These are phyloP conservation scores for Hippolais icterina DNA, from an alignment of 2,113 vertebrate genomes.

Conservation along the genomic window DNA sequence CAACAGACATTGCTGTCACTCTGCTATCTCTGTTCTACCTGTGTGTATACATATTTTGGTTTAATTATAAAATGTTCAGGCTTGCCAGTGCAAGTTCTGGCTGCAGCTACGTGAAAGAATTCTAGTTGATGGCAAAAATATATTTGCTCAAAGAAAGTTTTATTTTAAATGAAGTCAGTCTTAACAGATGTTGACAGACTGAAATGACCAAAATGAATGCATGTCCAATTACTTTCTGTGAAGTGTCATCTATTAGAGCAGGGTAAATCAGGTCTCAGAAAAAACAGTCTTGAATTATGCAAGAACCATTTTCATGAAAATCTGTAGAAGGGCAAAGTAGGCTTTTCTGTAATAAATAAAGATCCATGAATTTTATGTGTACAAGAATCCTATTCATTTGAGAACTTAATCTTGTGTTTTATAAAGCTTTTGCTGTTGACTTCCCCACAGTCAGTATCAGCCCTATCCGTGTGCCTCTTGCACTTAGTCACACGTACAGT, in stretches of 20 bases:
- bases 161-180: constrained; percentile 62
- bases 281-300: background rate
- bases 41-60: background rate
- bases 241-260: background rate
- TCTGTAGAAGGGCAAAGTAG: background rate
- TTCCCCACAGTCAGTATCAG: background rate
- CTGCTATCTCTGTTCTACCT: background rate
- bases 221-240: background rate
- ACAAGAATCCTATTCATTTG: background rate
- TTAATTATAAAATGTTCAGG: background rate
- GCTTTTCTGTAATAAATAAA: background rate
- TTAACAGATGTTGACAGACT: constrained; percentile 73
- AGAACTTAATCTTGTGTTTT: background rate
- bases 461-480: background rate
- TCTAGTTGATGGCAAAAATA: background rate
- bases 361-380: background rate
- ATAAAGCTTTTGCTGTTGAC: background rate
- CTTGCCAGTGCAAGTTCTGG: background rate
- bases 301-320: background rate
- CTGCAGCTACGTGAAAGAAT: background rate
- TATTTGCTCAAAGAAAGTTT: constrained; percentile 25
- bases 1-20: background rate
- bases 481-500: background rate
- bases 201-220: constrained; percentile 50
- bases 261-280: background rate